phyloP scores from a whole-genome alignment of 2,888 invertebrate genomes.

The Nemoura dubitans region DNA sequence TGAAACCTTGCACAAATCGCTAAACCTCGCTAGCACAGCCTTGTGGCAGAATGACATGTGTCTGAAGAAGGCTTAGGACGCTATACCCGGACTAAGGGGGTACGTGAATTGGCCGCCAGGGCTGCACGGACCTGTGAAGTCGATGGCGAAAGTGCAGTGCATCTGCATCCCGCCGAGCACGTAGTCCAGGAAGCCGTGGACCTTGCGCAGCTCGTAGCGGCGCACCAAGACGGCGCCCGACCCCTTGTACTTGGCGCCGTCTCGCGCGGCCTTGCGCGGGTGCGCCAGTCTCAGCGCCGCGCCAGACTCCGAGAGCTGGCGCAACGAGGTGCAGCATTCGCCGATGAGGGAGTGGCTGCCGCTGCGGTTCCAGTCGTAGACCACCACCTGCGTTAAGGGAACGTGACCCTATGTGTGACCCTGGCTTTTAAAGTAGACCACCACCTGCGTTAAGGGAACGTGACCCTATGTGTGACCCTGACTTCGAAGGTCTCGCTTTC shows the following conservation, averaged over 20 bases:
- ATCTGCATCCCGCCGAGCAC: conserved; percentile 64
- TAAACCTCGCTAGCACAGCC: too few relatives aligned
- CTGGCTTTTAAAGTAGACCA: conserved; percentile 57
- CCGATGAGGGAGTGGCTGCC: conserved; percentile 63
- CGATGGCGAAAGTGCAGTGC: conserved; percentile 62
- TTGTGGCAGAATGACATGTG: too few relatives aligned
- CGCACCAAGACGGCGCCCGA: conserved; percentile 58
- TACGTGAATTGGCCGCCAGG: too few relatives aligned
- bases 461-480: too few relatives aligned
- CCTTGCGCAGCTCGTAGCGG: conserved; percentile 53
- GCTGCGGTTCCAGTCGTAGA: conserved; percentile 63
- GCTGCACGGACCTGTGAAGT: conserved; percentile 64
- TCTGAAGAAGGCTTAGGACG: too few relatives aligned
- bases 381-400: conserved; percentile 58
- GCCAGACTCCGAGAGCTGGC: conserved; percentile 58
- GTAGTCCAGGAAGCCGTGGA: conserved; percentile 67
- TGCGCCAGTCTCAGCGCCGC: conserved; percentile 57
- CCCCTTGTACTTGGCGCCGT: conserved; percentile 61
- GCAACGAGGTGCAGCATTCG: conserved; percentile 60
- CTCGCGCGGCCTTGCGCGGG: conserved; percentile 57
- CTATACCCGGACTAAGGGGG: too few relatives aligned
- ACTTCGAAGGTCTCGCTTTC: too few relatives aligned
- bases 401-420: too few relatives aligned
- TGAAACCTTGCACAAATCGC: too few relatives aligned
- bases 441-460: conserved; percentile 57